Percentiles rank a stretch among this genome's conserved stretches.
Conservation (phyloP, 2,888 invertebrate species). For the Pristionchus japonicus region DNA sequence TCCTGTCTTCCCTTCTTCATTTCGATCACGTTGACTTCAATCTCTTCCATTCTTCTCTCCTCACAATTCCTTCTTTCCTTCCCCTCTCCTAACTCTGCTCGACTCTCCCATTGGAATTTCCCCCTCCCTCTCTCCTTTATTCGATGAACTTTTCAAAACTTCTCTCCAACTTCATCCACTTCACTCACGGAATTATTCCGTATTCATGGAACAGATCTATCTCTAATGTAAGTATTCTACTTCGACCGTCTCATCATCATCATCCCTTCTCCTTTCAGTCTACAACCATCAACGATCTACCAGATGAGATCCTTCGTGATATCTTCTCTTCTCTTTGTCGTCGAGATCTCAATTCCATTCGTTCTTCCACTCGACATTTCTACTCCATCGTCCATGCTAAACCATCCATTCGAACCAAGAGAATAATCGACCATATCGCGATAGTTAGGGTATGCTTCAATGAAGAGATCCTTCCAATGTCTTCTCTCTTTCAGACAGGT, state of each 20-base stretch:
- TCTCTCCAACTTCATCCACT: background rate
- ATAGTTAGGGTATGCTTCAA: background rate
- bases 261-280: background rate
- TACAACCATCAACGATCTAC: background rate
- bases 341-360: background rate
- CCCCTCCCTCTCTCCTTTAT: background rate
- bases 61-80: background rate
- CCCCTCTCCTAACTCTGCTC: background rate
- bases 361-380: background rate
- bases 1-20: background rate
- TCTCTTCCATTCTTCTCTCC: background rate
- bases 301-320: background rate
- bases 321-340: background rate
- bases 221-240: background rate
- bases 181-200: background rate
- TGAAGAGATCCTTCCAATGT: background rate
- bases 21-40: conserved; percentile 4
- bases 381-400: background rate
- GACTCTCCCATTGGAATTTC: background rate
- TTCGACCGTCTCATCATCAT: background rate
- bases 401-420: background rate
- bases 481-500: background rate
- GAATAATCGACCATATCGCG: background rate
- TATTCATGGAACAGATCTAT: background rate
- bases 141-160: background rate